Conservation (phyloP, 2,888 invertebrate species). For the Trilocha varians region DNA sequence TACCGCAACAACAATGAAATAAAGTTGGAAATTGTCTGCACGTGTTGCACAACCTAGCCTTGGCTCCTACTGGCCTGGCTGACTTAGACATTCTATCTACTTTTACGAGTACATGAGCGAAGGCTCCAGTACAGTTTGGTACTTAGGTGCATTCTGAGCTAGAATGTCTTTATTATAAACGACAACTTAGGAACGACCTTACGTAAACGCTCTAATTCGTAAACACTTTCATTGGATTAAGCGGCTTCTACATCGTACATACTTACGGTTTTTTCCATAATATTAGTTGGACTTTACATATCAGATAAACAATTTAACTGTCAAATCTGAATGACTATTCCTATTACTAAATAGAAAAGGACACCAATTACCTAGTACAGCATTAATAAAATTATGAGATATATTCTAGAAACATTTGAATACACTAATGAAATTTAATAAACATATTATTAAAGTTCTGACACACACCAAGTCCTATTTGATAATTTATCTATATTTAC, state of each 20-base stretch:
- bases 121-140: slow-evolving; percentile 55
- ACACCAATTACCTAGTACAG: too few species aligned
- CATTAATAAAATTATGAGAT: too few species aligned
- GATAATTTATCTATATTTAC: not conserved
- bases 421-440: too few species aligned
- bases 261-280: not conserved
- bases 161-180: slow-evolving; percentile 38
- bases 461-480: not conserved
- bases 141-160: slow-evolving; percentile 44
- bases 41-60: slow-evolving; percentile 56
- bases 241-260: slow-evolving; percentile 2
- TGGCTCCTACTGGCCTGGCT: slow-evolving; percentile 72
- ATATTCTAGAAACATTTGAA: too few species aligned
- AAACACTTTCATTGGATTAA: slow-evolving; percentile 43
- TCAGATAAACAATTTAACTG: too few species aligned
- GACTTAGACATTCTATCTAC: slow-evolving; percentile 74
- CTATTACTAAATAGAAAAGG: too few species aligned
- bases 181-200: slow-evolving; percentile 28
- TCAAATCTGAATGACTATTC: too few species aligned
- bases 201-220: slow-evolving; percentile 45
- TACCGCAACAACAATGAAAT: slow-evolving; percentile 20
- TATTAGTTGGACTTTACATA: too few species aligned
- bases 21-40: slow-evolving; percentile 33
- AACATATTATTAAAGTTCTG: too few species aligned
- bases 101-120: slow-evolving; percentile 69